Conservation (phyloP, 2,888 invertebrate genomes). For the Norana najaformis region DNA sequence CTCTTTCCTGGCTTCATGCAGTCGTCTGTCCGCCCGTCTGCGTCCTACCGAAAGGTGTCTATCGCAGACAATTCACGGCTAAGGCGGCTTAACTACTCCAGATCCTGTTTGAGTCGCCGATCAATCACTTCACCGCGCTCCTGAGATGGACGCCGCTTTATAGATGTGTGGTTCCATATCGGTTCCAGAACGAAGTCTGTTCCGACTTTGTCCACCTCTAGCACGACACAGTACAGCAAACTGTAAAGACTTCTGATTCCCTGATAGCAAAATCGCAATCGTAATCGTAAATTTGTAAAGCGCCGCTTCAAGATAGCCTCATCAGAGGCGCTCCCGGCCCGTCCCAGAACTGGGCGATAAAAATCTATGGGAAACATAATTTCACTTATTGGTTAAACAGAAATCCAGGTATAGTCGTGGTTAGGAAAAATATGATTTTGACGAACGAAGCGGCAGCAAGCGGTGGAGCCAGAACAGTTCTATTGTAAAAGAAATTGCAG, state of each 20-base stretch:
- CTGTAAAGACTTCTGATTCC: background rate
- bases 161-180: background rate
- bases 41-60: background rate
- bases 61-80: conserved; percentile 3
- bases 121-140: background rate
- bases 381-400: too few relatives aligned
- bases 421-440: too few relatives aligned
- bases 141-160: background rate
- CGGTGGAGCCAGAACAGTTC: too few relatives aligned
- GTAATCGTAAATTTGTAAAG: too few relatives aligned
- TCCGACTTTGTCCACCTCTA: background rate
- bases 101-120: background rate
- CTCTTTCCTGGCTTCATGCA: background rate
- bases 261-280: background rate
- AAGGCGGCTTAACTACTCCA: background rate
- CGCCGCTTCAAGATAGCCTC: too few relatives aligned
- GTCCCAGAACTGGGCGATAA: too few relatives aligned
- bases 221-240: background rate
- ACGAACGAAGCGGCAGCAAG: too few relatives aligned
- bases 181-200: background rate
- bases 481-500: too few relatives aligned
- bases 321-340: too few relatives aligned
- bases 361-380: too few relatives aligned
- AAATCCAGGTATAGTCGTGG: too few relatives aligned
- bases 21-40: background rate